phyloP scores from a whole-genome alignment of 2,888 invertebrate genomes.

The Dysmachus trigonus region DNA sequence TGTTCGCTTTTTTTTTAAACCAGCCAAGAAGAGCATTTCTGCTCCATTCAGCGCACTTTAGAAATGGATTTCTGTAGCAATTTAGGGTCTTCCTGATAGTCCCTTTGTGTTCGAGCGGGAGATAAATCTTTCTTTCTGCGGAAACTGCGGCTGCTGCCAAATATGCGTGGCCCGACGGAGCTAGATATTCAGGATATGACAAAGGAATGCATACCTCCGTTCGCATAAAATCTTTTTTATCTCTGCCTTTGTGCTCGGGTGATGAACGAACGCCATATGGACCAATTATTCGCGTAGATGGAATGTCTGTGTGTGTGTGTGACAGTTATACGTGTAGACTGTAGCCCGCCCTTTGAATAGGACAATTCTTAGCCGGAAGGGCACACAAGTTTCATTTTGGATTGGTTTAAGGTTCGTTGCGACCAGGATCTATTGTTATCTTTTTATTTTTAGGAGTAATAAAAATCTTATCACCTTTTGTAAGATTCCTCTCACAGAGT shows the following conservation, averaged over 20 bases:
- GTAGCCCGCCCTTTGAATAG: not conserved
- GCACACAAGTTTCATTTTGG: not conserved
- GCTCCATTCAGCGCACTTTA: not conserved
- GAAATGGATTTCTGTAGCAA: constrained; percentile 3
- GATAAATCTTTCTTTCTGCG: not conserved
- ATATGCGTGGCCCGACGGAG: not conserved
- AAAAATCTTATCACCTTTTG: not conserved
- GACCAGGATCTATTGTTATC: not conserved
- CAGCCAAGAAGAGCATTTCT: not conserved
- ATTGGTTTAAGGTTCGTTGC: not conserved
- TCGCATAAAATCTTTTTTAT: constrained; percentile 11
- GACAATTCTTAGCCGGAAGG: not conserved
- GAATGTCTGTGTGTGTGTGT: not conserved
- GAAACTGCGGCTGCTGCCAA: not conserved
- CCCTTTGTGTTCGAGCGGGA: not conserved
- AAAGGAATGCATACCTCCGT: not conserved
- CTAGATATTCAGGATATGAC: not conserved
- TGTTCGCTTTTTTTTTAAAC: not conserved
- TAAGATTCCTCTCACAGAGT: not conserved
- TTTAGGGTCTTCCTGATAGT: not conserved
- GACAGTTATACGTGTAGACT: not conserved
- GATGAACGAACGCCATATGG: not conserved
- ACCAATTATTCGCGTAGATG: not conserved
- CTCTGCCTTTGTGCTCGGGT: not conserved
- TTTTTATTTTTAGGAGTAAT: not conserved